Conservation (phyloP, 1,140 invertebrate species). For the Hypsibius dujardini region DNA sequence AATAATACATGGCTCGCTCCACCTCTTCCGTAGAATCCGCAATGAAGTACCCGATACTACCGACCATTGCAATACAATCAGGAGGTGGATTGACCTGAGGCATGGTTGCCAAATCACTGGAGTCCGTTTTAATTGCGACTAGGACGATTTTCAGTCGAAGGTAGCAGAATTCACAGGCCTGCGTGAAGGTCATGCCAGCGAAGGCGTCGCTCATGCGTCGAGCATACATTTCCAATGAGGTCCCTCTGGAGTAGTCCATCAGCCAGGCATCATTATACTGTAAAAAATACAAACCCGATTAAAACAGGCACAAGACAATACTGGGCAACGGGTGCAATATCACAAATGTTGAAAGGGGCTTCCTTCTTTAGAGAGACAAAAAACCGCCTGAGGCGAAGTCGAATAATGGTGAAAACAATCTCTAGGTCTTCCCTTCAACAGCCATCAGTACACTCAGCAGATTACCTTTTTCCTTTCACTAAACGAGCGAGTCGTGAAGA, state of each 20-base stretch:
- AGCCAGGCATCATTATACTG: conserved; percentile 38
- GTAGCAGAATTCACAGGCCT: conserved; percentile 15
- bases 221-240: conserved; percentile 39
- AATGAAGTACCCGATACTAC: neutral
- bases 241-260: conserved; percentile 41
- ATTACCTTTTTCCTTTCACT: conserved; percentile 27
- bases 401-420: neutral
- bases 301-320: neutral
- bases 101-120: neutral
- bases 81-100: conserved; percentile 3
- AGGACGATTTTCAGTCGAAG: conserved; percentile 11
- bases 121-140: neutral
- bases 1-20: conserved; percentile 9
- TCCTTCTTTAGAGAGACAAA: no score
- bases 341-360: no score
- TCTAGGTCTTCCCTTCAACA: neutral
- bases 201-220: neutral
- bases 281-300: conserved; percentile 17
- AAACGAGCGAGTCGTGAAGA: conserved; percentile 44
- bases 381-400: no score
- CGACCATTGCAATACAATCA: neutral
- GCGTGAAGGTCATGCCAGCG: conserved; percentile 4
- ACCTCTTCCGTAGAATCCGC: conserved; percentile 16
- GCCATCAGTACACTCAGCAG: neutral
- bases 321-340: no score